Conservation (phyloP, 1,140 invertebrate species). For the Drosophila repletoides region DNA sequence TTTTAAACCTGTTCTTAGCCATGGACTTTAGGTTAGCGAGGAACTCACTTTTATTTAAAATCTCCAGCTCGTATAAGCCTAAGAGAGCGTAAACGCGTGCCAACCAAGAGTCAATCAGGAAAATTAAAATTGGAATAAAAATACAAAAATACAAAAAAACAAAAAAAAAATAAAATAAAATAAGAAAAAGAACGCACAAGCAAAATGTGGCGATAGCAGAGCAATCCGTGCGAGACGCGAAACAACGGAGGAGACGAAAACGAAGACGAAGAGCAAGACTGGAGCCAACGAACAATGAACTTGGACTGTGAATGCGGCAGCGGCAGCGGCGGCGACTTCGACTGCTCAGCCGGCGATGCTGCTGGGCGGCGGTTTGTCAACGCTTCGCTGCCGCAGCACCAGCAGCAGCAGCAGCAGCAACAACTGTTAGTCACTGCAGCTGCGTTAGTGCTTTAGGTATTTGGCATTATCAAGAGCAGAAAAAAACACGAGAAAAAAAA, state of each 20-base stretch:
- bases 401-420: conserved; percentile 7
- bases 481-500: conserved; percentile 10
- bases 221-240: conserved; percentile 47
- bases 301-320: conserved; percentile 49
- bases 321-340: neutral
- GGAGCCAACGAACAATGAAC: conserved; percentile 72
- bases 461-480: conserved; percentile 71
- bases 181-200: conserved; percentile 20
- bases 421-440: conserved; percentile 52
- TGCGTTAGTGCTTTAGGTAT: conserved; percentile 35
- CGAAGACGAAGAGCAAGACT: no score
- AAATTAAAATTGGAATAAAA: conserved; percentile 35
- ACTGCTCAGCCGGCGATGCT: conserved; percentile 11
- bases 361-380: conserved; percentile 49
- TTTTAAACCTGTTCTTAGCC: no score
- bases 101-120: conserved; percentile 30
- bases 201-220: conserved; percentile 34
- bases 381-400: conserved; percentile 56
- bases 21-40: neutral
- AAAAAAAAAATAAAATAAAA: conserved; percentile 22
- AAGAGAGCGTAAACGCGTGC: conserved; percentile 32
- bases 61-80: conserved; percentile 21
- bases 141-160: conserved; percentile 11
- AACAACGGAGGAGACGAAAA: no score
- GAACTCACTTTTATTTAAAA: neutral